These are phyloP conservation scores for Cinara cedri DNA, from an alignment of 2,888 invertebrate genomes.

Conservation along the genomic window DNA sequence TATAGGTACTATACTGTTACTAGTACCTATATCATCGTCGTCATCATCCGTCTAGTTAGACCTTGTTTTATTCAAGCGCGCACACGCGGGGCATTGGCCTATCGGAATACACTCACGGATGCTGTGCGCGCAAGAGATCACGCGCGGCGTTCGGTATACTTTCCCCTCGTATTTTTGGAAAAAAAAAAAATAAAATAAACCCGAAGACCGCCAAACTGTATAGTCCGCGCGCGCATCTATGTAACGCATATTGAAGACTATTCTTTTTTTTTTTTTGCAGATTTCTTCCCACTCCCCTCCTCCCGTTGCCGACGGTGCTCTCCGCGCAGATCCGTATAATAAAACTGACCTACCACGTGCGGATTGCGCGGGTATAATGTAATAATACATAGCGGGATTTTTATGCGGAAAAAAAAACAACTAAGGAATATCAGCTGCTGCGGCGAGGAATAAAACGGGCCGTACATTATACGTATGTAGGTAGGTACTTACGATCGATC, in stretches of 20 bases:
- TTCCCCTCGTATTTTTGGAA: conserved; percentile 41
- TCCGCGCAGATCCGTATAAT: too few species aligned
- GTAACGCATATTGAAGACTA: too few species aligned
- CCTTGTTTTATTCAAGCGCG: conserved; percentile 46
- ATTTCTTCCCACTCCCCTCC: too few species aligned
- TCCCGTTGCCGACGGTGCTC: too few species aligned
- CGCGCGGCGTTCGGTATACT: background rate
- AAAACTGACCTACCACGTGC: too few species aligned
- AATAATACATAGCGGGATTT: background rate
- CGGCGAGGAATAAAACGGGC: too few species aligned
- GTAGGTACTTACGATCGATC: background rate
- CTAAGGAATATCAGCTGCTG: too few species aligned
- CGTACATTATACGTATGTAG: too few species aligned
- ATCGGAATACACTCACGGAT: conserved; percentile 15
- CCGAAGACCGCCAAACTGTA: background rate
- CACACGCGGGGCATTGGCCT: conserved; percentile 47
- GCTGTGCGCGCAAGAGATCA: conserved; percentile 24
- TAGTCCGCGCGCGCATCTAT: too few species aligned
- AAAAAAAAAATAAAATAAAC: background rate
- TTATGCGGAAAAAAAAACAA: background rate
- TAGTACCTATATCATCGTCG: too few species aligned
- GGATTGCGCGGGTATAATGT: background rate
- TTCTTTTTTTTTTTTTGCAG: too few species aligned
- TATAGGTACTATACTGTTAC: conserved; percentile 35
- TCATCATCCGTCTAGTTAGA: conserved; percentile 21